These are phyloP conservation scores for Phymanthus crucifer DNA, from an alignment of 92 coral and sea anemone species.

Conservation along the genomic window DNA sequence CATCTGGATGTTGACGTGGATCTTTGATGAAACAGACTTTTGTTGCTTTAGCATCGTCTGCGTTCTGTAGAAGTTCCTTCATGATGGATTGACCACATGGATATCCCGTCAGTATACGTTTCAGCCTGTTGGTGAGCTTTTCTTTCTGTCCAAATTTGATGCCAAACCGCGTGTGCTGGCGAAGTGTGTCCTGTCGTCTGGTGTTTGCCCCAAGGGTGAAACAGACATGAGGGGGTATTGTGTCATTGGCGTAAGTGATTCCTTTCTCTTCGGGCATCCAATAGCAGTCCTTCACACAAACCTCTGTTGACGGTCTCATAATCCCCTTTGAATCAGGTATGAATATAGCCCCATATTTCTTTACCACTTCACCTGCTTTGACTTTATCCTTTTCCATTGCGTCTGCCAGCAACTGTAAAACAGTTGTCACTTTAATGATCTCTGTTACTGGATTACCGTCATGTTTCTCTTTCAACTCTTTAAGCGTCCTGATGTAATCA, in stretches of 20 bases:
- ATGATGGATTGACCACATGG: slow-evolving; percentile 70
- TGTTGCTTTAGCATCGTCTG: too few species aligned
- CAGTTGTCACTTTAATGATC: neutral
- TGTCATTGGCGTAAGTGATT: slow-evolving; percentile 29
- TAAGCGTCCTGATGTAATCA: slow-evolving; percentile 44
- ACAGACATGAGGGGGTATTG: slow-evolving; percentile 5
- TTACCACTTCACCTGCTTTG: neutral
- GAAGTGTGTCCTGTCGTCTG: slow-evolving; percentile 62
- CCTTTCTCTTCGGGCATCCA: slow-evolving; percentile 58
- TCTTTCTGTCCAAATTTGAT: slow-evolving; percentile 80
- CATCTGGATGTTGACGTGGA: slow-evolving; percentile 55
- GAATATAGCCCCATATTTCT: too few species aligned
- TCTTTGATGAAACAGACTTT: too few species aligned
- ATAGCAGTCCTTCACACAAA: slow-evolving; percentile 60
- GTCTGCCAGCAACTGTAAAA: neutral
- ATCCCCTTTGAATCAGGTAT: too few species aligned
- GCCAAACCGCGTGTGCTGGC: slow-evolving; percentile 28
- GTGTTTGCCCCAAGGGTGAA: slow-evolving; percentile 73
- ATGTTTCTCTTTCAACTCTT: slow-evolving; percentile 9
- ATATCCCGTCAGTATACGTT: slow-evolving; percentile 61
- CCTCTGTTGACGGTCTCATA: too few species aligned
- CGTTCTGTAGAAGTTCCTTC: too few species aligned
- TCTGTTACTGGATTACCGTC: slow-evolving; percentile 6
- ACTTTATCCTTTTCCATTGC: neutral
- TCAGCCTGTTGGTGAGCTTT: slow-evolving; percentile 61